Percentiles rank a stretch among this genome's conserved stretches.
phyloP scores from a whole-genome alignment of 2,888 invertebrate genomes.

The Watsonalla cultraria region DNA sequence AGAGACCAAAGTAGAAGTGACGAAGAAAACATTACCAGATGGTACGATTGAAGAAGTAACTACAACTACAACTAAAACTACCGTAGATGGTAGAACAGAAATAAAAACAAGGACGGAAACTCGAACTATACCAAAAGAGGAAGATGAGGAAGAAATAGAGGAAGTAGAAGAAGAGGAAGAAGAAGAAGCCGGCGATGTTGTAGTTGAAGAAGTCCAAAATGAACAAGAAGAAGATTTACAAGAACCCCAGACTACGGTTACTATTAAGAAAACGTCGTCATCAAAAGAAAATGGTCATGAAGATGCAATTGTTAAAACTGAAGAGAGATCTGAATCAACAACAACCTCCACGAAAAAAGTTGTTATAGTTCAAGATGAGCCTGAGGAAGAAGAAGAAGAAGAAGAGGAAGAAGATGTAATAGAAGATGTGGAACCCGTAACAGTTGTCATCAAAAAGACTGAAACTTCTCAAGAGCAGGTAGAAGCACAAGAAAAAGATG shows the following conservation, averaged over 20 bases:
- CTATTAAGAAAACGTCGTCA: constrained; percentile 17
- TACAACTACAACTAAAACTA: constrained; percentile 67
- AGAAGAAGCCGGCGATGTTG: constrained; percentile 35
- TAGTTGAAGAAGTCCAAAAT: constrained; percentile 26
- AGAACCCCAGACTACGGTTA: constrained; percentile 22
- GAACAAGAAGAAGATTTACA: constrained; percentile 22
- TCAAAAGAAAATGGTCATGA: constrained; percentile 35
- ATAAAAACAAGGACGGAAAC: constrained; percentile 66
- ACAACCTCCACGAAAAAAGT: constrained; percentile 55
- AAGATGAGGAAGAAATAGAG: constrained; percentile 47
- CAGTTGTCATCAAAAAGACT: constrained; percentile 28
- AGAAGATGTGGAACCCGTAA: constrained; percentile 30
- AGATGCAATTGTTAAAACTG: constrained; percentile 42
- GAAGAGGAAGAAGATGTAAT: constrained; percentile 33
- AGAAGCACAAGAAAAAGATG: constrained; percentile 7
- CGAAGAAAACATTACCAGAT: constrained; percentile 58
- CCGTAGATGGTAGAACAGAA: constrained; percentile 64
- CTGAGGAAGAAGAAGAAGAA: constrained; percentile 36
- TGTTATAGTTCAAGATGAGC: constrained; percentile 45
- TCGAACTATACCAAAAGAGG: constrained; percentile 58
- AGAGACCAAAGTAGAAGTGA: constrained; percentile 67
- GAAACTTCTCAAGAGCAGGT: constrained; percentile 3
- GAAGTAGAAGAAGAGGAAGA: constrained; percentile 46
- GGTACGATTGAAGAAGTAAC: constrained; percentile 63
- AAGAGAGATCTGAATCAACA: constrained; percentile 54